These are phyloP conservation scores for Bombus huntii DNA, from an alignment of 1,140 invertebrate species.

Conservation along the genomic window DNA sequence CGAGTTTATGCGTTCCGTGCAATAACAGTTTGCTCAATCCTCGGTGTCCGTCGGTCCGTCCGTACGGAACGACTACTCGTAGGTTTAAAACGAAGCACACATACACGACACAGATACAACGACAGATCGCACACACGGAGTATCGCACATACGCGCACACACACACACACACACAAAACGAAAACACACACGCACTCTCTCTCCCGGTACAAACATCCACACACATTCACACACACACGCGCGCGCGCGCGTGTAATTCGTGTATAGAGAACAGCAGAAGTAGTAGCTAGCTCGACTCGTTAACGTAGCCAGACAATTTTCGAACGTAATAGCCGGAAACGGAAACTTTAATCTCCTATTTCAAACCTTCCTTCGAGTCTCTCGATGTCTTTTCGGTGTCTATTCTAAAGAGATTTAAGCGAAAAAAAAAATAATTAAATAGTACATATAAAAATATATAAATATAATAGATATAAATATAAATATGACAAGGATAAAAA, in stretches of 20 bases:
- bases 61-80: constrained; percentile 77
- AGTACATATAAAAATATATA: background rate
- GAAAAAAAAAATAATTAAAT: constrained; percentile 41
- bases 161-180: background rate
- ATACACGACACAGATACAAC: background rate
- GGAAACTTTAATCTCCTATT: constrained; percentile 74
- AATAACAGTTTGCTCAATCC: constrained; percentile 81
- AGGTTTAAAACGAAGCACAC: constrained; percentile 62
- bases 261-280: constrained; percentile 43
- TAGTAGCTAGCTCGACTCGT: constrained; percentile 60
- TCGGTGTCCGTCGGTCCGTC: constrained; percentile 80
- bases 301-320: constrained; percentile 62
- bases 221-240: background rate
- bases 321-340: constrained; percentile 57
- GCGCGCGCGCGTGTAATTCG: background rate
- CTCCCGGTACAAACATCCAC: background rate
- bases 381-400: constrained; percentile 81
- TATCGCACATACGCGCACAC: background rate
- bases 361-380: constrained; percentile 77
- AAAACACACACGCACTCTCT: background rate
- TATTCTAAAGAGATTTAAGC: constrained; percentile 76
- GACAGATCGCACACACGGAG: background rate
- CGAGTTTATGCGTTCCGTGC: constrained; percentile 77
- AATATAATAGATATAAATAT: background rate
- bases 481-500: constrained; percentile 24